Conservation (phyloP, 2,113 vertebrate species). For the Globicephala melas region DNA sequence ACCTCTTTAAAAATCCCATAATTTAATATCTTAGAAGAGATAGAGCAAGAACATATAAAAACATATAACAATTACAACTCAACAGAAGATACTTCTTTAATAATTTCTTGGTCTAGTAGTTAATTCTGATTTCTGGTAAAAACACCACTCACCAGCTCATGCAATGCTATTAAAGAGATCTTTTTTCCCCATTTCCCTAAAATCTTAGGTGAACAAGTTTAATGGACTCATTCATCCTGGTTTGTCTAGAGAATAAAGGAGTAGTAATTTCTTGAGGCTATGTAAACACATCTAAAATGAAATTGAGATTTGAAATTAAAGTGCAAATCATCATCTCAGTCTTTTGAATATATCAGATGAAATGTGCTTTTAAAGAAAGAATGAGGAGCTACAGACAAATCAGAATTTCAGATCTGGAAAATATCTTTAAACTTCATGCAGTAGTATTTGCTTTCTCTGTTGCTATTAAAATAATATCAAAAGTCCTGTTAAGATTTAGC, state of each 20-base stretch:
- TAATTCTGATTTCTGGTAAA: background rate
- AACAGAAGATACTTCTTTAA: background rate
- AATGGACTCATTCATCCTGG: background rate
- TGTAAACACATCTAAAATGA: background rate
- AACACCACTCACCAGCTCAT: background rate
- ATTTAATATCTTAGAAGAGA: background rate
- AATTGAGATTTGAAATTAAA: slow-evolving; percentile 9
- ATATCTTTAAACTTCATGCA: background rate
- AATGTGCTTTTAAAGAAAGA: background rate
- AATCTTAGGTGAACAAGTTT: background rate
- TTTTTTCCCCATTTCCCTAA: background rate
- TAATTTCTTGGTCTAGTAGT: background rate
- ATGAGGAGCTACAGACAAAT: background rate
- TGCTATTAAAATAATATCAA: background rate
- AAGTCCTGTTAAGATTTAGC: background rate
- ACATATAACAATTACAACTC: background rate
- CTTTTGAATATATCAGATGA: background rate
- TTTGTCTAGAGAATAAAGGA: background rate
- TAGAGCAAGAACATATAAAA: background rate
- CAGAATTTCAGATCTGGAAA: background rate
- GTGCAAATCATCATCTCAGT: background rate
- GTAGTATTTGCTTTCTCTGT: background rate
- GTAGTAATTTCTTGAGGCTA: background rate
- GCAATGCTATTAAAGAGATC: background rate
- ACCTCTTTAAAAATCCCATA: background rate